Conservation (phyloP, 1,140 invertebrate genomes). For the Venustaconcha ellipsiformis region DNA sequence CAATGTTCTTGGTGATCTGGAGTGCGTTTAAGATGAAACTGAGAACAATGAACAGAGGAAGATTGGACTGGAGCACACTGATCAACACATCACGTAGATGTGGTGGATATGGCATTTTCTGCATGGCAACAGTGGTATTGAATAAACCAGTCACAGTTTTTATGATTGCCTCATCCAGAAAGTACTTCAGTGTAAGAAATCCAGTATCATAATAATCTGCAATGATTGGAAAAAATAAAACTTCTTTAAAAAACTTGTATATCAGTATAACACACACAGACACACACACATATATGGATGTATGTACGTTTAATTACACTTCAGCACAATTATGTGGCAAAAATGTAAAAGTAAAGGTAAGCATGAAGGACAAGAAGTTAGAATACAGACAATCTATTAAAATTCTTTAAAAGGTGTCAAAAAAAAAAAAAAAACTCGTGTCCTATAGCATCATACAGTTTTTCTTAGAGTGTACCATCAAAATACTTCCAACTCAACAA, state of each 20-base stretch:
- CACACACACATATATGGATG: conserved; percentile 71
- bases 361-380: too few relatives aligned
- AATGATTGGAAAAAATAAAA: conserved; percentile 17
- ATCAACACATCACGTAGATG: conserved; percentile 54
- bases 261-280: neutral
- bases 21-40: conserved; percentile 75
- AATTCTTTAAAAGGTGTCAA: too few relatives aligned
- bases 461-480: too few relatives aligned
- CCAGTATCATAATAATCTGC: conserved; percentile 78
- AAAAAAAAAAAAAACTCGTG: too few relatives aligned
- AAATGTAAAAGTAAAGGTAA: too few relatives aligned
- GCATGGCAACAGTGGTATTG: conserved; percentile 44
- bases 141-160: conserved; percentile 41
- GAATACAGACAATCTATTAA: too few relatives aligned
- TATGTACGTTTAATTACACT: conserved; percentile 76
- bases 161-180: conserved; percentile 74
- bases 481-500: too few relatives aligned
- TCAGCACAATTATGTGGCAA: conserved; percentile 72
- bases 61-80: conserved; percentile 61
- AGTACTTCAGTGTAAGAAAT: conserved; percentile 78
- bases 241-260: neutral
- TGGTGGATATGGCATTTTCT: conserved; percentile 70
- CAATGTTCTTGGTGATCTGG: conserved; percentile 58
- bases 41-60: conserved; percentile 72
- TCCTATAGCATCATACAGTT: too few relatives aligned